Conservation (phyloP, 2,797 vertebrate genomes). For the Sebastes oblongus region DNA sequence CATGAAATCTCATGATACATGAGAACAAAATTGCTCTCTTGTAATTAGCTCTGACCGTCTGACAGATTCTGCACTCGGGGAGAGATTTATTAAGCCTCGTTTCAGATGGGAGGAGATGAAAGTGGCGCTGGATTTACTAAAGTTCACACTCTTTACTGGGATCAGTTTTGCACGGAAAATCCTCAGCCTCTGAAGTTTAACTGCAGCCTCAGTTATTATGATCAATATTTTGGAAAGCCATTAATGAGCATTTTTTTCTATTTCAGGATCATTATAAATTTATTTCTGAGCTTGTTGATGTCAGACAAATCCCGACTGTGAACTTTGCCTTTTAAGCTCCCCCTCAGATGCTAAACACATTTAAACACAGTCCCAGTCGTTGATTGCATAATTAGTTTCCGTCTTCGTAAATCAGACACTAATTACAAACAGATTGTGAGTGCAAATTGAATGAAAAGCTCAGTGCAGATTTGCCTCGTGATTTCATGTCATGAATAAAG, state of each 20-base stretch:
- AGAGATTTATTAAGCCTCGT: conserved; percentile 28
- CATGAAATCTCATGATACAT: not conserved
- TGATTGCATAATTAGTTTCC: conserved; percentile 38
- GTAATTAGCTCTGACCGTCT: conserved; percentile 39
- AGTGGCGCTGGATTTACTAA: conserved; percentile 9
- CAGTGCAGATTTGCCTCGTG: not conserved
- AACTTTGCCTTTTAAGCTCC: conserved; percentile 12
- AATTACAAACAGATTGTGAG: conserved; percentile 40
- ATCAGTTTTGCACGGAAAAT: conserved; percentile 15
- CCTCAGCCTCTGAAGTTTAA: conserved; percentile 32
- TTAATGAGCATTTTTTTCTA: conserved; percentile 8
- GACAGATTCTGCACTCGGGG: not conserved
- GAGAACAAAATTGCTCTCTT: not conserved
- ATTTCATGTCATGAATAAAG: not conserved
- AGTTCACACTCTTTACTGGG: not conserved
- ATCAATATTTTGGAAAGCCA: not conserved
- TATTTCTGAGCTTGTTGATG: conserved; percentile 1
- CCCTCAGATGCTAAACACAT: not conserved
- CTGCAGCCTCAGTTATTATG: not conserved
- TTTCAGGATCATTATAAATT: not conserved
- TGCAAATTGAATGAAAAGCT: conserved; percentile 39
- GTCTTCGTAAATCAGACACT: conserved; percentile 26
- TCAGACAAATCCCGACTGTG: conserved; percentile 19
- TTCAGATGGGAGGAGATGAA: conserved; percentile 27
- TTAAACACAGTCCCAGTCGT: not conserved